A percentile compares a stretch with the other conserved stretches of the same genome.
Conservation (phyloP, 2,888 invertebrate genomes). For the Drosophila mercatorum region DNA sequence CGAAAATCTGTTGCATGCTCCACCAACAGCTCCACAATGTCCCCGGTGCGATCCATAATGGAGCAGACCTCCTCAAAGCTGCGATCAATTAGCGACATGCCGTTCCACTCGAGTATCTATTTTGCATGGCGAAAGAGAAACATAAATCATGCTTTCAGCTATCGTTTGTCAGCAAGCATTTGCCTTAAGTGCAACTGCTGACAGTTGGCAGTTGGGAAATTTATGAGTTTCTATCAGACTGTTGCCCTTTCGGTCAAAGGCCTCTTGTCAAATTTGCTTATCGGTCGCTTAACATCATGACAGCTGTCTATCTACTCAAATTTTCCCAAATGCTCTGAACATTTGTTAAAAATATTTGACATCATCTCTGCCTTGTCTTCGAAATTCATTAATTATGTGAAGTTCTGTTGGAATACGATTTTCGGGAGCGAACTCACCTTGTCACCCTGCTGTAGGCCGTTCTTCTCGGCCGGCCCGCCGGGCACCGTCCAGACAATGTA, state of each 20-base stretch:
- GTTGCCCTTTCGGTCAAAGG: not conserved
- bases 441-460: slow-evolving; percentile 94
- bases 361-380: slow-evolving; percentile 13
- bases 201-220: slow-evolving; percentile 20
- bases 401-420: slow-evolving; percentile 6
- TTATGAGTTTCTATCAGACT: slow-evolving; percentile 8
- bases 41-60: slow-evolving; percentile 94
- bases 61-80: slow-evolving; percentile 97
- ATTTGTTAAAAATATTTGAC: slow-evolving; percentile 11
- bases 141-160: slow-evolving; percentile 1
- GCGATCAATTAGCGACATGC: slow-evolving; percentile 94
- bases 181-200: slow-evolving; percentile 19
- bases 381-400: slow-evolving; percentile 30
- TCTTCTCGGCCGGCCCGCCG: slow-evolving; percentile 95
- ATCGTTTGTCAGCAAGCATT: slow-evolving; percentile 28
- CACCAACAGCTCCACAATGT: slow-evolving; percentile 93
- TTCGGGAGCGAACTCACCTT: slow-evolving; percentile 86
- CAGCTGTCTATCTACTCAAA: slow-evolving; percentile 40
- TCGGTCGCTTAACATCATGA: slow-evolving; percentile 29
- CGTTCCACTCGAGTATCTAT: slow-evolving; percentile 95
- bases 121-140: not conserved
- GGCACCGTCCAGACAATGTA: slow-evolving; percentile 96
- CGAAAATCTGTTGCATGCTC: slow-evolving; percentile 92
- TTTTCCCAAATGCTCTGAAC: slow-evolving; percentile 5
- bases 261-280: slow-evolving; percentile 28